These are phyloP conservation scores for Manacus vitellinus DNA, from an alignment of 2,113 vertebrate genomes.

Conservation along the genomic window DNA sequence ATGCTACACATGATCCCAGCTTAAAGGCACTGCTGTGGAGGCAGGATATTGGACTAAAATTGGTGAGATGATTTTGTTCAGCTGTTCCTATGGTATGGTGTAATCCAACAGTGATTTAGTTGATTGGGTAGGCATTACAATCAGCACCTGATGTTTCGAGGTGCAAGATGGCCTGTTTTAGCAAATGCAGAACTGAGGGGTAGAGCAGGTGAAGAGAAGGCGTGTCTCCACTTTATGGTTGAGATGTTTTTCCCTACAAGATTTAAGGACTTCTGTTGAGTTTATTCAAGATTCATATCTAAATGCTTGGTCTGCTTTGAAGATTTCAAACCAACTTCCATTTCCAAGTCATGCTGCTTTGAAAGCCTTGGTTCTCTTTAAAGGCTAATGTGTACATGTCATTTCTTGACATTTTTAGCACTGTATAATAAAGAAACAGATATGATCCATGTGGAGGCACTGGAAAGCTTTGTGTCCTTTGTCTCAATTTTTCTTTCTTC, in stretches of 20 bases:
- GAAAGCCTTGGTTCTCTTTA: background rate
- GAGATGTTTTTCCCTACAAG: background rate
- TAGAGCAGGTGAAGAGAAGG: background rate
- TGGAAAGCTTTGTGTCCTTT: constrained; percentile 1
- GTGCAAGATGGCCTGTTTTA: background rate
- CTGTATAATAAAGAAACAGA: background rate
- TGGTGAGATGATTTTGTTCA: background rate
- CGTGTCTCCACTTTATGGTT: background rate
- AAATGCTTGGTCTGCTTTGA: background rate
- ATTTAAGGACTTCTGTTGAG: background rate
- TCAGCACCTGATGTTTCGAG: background rate
- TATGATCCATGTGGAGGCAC: background rate
- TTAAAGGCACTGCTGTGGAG: background rate
- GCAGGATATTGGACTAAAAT: background rate
- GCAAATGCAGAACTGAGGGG: background rate
- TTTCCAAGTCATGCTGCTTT: background rate
- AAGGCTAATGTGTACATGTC: background rate
- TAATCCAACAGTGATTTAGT: background rate
- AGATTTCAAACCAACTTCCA: background rate
- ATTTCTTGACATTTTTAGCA: background rate
- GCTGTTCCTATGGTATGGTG: background rate
- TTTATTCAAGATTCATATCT: background rate
- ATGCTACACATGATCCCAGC: background rate
- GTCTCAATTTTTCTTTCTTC: background rate
- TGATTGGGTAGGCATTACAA: background rate